Evolutionary conservation across 2,888 invertebrate species (phyloP).

Genomic region (Gastrophysa polygoni): DNA sequence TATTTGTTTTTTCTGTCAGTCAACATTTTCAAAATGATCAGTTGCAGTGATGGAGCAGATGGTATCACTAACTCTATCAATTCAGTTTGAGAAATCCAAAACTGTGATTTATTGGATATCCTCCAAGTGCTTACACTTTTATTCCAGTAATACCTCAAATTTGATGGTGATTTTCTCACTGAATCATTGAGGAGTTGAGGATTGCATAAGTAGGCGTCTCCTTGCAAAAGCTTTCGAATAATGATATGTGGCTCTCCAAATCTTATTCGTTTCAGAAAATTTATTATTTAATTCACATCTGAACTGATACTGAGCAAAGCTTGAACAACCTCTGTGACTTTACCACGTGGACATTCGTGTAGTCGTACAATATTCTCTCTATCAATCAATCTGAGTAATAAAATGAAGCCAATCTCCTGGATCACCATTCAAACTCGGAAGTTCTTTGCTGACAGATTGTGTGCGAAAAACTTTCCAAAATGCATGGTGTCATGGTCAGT

Average conservation of each 20-base stretch:
- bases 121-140: neutral
- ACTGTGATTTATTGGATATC: neutral
- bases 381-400: neutral
- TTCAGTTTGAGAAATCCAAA: neutral
- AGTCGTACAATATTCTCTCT: neutral
- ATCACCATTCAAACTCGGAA: neutral
- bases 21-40: too few relatives aligned
- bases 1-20: too few relatives aligned
- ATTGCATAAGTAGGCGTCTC: neutral
- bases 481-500: neutral
- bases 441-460: conserved; percentile 11
- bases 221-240: neutral
- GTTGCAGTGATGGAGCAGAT: neutral
- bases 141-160: neutral
- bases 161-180: neutral
- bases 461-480: neutral
- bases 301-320: conserved; percentile 1
- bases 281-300: conserved; percentile 4
- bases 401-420: conserved; percentile 9
- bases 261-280: neutral
- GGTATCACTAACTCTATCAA: neutral
- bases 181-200: neutral
- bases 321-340: neutral
- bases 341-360: neutral
- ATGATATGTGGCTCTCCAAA: conserved; percentile 13